Evolutionary conservation across 1,140 invertebrate species (phyloP).

Genomic region (Helicoverpa armigera): DNA sequence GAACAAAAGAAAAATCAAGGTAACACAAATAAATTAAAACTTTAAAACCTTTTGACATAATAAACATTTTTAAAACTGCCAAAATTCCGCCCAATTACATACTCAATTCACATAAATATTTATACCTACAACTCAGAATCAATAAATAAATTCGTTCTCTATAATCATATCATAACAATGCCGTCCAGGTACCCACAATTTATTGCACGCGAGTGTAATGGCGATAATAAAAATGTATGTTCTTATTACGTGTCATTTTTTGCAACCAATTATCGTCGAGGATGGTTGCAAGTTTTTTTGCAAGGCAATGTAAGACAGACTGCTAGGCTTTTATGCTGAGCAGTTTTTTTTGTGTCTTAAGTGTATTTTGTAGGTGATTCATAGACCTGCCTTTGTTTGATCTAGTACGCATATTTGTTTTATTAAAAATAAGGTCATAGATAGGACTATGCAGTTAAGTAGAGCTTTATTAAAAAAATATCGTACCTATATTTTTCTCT

Average conservation of each 20-base stretch:
- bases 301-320: background rate
- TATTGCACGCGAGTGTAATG: constrained; percentile 20
- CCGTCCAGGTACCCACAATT: background rate
- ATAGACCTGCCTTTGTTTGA: background rate
- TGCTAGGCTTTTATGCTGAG: constrained; percentile 8
- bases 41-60: no score
- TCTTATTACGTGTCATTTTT: constrained; percentile 17
- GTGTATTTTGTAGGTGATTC: background rate
- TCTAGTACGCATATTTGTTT: no score
- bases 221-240: constrained; percentile 20
- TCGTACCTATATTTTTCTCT: no score
- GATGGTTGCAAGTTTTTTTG: background rate
- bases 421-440: no score
- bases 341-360: background rate
- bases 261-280: background rate
- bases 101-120: background rate
- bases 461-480: no score
- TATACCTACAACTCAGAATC: background rate
- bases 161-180: constrained; percentile 23
- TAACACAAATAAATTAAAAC: no score
- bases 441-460: no score
- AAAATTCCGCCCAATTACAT: background rate
- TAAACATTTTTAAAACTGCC: no score
- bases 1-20: no score
- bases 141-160: background rate